These are phyloP conservation scores for Lutjanus campechanus DNA, from an alignment of 2,797 vertebrate genomes.

Conservation along the genomic window DNA sequence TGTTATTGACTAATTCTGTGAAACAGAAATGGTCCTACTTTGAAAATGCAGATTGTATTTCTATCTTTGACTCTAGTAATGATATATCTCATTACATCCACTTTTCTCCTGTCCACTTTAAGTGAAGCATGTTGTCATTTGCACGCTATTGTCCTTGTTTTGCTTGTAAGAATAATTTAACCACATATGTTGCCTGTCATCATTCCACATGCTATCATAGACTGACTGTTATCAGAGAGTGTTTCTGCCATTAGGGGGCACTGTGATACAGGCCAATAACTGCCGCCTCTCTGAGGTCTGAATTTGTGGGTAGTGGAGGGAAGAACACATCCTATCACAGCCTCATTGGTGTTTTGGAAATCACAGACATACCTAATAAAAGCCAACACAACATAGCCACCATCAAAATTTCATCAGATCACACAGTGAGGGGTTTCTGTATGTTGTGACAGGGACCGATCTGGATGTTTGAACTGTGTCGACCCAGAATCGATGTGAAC, in stretches of 20 bases:
- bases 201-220: constrained; percentile 21
- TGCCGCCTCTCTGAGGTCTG: constrained; percentile 34
- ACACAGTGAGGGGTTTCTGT: constrained; percentile 58
- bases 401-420: constrained; percentile 74
- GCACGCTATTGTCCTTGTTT: constrained; percentile 6
- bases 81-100: not conserved
- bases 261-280: constrained; percentile 78
- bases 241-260: constrained; percentile 84
- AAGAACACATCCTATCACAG: constrained; percentile 52
- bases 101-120: not conserved
- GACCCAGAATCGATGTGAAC: constrained; percentile 62
- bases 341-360: constrained; percentile 68
- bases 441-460: constrained; percentile 59
- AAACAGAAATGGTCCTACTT: not conserved
- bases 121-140: not conserved
- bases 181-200: constrained; percentile 36
- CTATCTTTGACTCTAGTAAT: not conserved
- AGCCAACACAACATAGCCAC: constrained; percentile 62
- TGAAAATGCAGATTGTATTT: not conserved
- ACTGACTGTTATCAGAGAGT: not conserved
- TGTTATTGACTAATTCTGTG: not conserved
- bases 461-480: constrained; percentile 62
- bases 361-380: constrained; percentile 66
- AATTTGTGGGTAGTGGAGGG: constrained; percentile 49
- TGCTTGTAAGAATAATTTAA: constrained; percentile 32